These are phyloP conservation scores for Drosophila cardini DNA, from an alignment of 1,140 invertebrate species.

Conservation along the genomic window DNA sequence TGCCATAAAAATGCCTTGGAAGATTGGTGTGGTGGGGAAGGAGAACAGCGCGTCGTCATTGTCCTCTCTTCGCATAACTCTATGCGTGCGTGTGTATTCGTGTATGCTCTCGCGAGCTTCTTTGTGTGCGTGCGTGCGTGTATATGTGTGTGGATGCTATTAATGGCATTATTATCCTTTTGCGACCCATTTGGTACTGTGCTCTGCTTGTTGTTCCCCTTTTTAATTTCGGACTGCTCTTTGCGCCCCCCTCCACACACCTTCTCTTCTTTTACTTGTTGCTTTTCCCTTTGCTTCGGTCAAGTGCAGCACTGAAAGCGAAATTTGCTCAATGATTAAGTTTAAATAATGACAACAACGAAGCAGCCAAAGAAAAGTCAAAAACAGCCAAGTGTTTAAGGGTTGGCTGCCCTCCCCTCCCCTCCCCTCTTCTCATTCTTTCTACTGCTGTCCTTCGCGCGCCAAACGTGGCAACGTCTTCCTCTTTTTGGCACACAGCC, in stretches of 20 bases:
- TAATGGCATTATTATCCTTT: conserved; percentile 70
- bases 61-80: conserved; percentile 32
- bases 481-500: conserved; percentile 29
- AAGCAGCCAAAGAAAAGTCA: conserved; percentile 1
- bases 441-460: conserved; percentile 20
- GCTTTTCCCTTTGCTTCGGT: conserved; percentile 55
- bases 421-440: no score
- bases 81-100: neutral
- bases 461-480: conserved; percentile 36
- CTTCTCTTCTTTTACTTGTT: conserved; percentile 61
- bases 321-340: conserved; percentile 56
- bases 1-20: conserved; percentile 71
- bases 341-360: conserved; percentile 53
- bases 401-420: conserved; percentile 19
- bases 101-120: neutral
- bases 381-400: conserved; percentile 34
- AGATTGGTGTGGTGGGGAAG: neutral
- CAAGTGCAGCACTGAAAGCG: conserved; percentile 59
- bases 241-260: no score
- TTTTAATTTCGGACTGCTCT: conserved; percentile 59
- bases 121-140: conserved; percentile 2
- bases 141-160: conserved; percentile 44
- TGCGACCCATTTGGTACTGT: conserved; percentile 33
- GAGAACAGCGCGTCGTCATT: conserved; percentile 29
- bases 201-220: conserved; percentile 31